phyloP scores from a whole-genome alignment of 2,888 invertebrate genomes.

The Camponotus fellah region DNA sequence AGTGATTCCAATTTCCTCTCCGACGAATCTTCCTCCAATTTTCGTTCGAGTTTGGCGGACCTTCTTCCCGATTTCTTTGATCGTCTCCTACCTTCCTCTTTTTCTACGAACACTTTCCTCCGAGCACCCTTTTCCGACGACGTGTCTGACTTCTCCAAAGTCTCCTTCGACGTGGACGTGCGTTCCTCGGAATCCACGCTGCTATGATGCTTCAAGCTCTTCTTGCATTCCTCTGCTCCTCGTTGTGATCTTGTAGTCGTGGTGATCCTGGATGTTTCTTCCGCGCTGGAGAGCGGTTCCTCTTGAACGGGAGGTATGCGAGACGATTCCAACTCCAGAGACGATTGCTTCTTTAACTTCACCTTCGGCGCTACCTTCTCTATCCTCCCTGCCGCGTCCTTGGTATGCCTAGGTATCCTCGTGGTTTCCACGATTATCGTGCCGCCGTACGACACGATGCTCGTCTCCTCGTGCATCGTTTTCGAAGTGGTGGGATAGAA shows the following conservation, averaged over 20 bases:
- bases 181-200: conserved; percentile 58
- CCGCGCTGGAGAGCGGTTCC: conserved; percentile 17
- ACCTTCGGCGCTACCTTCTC: conserved; percentile 71
- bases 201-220: conserved; percentile 50
- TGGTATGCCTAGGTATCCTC: conserved; percentile 47
- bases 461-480: conserved; percentile 56
- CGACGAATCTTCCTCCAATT: conserved; percentile 13
- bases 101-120: conserved; percentile 22
- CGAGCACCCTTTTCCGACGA: conserved; percentile 59
- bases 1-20: conserved; percentile 16
- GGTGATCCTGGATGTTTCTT: neutral
- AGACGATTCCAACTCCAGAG: conserved; percentile 45
- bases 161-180: conserved; percentile 54
- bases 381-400: conserved; percentile 34
- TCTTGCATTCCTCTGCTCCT: conserved; percentile 37
- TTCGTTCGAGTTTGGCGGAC: neutral
- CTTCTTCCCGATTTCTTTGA: conserved; percentile 32
- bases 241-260: neutral
- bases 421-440: conserved; percentile 49
- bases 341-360: conserved; percentile 69
- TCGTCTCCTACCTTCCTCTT: conserved; percentile 22
- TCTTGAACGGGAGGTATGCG: conserved; percentile 53
- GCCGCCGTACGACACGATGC: conserved; percentile 54
- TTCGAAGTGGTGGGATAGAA: conserved; percentile 56
- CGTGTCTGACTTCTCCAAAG: conserved; percentile 40